Conservation (phyloP, 2,888 invertebrate genomes). For the Drosophila nr. perissopoda region DNA sequence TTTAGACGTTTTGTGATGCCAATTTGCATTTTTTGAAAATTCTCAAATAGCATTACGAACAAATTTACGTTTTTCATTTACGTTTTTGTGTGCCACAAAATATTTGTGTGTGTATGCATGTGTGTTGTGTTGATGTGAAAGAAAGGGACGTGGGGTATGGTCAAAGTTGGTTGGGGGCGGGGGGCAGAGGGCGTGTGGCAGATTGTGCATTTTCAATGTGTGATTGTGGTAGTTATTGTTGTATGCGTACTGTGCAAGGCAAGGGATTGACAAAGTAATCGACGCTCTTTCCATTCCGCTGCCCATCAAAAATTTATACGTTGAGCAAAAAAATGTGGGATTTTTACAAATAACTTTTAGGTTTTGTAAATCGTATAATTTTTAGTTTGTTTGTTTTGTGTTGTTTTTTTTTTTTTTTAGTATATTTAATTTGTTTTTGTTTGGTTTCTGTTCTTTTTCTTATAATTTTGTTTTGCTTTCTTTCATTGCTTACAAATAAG, state of each 20-base stretch:
- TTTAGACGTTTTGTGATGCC: slow-evolving; percentile 55
- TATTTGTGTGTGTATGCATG: slow-evolving; percentile 10
- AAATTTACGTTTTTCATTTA: slow-evolving; percentile 47
- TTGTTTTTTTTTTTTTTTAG: slow-evolving; percentile 34
- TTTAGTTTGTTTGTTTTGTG: slow-evolving; percentile 38
- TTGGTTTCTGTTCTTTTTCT: slow-evolving; percentile 4
- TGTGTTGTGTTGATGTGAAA: slow-evolving; percentile 2
- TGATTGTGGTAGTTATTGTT: slow-evolving; percentile 1
- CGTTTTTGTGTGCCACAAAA: slow-evolving; percentile 67
- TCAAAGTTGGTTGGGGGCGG: background rate
- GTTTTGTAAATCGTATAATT: slow-evolving; percentile 74
- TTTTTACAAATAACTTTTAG: slow-evolving; percentile 59
- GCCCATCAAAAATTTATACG: slow-evolving; percentile 27
- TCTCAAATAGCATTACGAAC: slow-evolving; percentile 61
- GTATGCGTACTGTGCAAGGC: slow-evolving; percentile 11
- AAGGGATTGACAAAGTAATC: slow-evolving; percentile 15
- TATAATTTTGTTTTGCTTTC: slow-evolving; percentile 20
- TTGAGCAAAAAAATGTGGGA: slow-evolving; percentile 42
- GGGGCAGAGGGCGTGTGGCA: background rate
- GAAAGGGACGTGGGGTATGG: background rate
- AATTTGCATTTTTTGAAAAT: slow-evolving; percentile 64
- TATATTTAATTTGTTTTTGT: slow-evolving; percentile 48
- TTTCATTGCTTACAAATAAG: slow-evolving; percentile 47
- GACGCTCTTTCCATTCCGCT: slow-evolving; percentile 16
- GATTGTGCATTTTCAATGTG: slow-evolving; percentile 29